Evolutionary conservation across 2,888 invertebrate species (phyloP).

Genomic region (Rhagium mordax): DNA sequence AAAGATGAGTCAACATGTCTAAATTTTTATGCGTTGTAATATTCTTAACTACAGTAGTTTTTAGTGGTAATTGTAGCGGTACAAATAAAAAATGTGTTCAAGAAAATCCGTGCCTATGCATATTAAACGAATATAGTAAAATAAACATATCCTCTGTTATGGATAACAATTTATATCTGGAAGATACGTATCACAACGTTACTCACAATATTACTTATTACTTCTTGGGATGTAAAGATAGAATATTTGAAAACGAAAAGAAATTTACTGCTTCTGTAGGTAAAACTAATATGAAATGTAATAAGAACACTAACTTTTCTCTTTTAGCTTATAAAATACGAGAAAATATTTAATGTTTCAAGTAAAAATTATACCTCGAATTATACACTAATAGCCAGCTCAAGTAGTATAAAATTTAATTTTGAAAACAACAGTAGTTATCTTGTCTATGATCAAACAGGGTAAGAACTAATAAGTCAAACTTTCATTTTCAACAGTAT

Average conservation of each 20-base stretch:
- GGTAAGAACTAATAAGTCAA: neutral
- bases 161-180: constrained; percentile 44
- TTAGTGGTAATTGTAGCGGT: constrained; percentile 30
- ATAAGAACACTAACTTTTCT: neutral
- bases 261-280: neutral
- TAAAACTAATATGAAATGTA: neutral
- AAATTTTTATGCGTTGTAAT: constrained; percentile 16
- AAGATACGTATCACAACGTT: constrained; percentile 50
- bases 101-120: constrained; percentile 62
- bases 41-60: constrained; percentile 24
- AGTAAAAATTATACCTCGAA: constrained; percentile 27
- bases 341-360: neutral
- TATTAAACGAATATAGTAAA: constrained; percentile 60
- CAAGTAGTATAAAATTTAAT: constrained; percentile 49
- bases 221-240: constrained; percentile 22
- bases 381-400: constrained; percentile 50
- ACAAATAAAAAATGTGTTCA: constrained; percentile 53
- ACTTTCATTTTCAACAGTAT: neutral
- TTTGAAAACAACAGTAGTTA: constrained; percentile 15
- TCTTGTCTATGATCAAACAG: constrained; percentile 36
- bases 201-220: constrained; percentile 56
- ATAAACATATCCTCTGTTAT: constrained; percentile 58
- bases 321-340: constrained; percentile 54
- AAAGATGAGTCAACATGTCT: constrained; percentile 24
- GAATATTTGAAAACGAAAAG: neutral